Evolutionary conservation across 2,113 vertebrate genomes (phyloP), one percentile per base, ranked within the genome.

Genomic region (Brachypodius melanocephalos): DNA sequence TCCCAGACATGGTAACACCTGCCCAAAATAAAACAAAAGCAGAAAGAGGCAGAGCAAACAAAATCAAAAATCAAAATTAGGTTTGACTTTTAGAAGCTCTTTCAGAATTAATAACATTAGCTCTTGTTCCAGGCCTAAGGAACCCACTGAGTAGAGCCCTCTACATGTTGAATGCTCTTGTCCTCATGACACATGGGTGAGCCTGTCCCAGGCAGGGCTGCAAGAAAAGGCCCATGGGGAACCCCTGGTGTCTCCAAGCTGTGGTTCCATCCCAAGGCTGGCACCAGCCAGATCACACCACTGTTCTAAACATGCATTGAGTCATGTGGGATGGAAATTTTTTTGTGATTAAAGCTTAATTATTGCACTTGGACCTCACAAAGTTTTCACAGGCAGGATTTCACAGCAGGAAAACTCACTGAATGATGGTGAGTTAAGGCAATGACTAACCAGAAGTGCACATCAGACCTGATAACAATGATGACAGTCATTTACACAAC

Each of bases 121-220:
- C 24, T 21, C 9, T 46, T 54, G 52, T 10, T 40, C 16, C 73
- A 72, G 92, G 59, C 17, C 45, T 29, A 75, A 57, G 4, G 1
- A 75, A 66, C 29, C 14, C 49, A 7, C 17, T 12, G 25, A 15
- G 20, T 7, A 83, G 17, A 76, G 28, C 15, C 34, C 54, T 54
- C 22, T 12, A 12, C 12, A 17, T 2, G 3, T 12, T 0, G 0
- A 29, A 61, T 9, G 3, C 26, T 45, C 42, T 49, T 36, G 29
- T 25, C 31, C 38, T 43, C 36, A 11, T 0, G 0, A 26, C 52
- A 42, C 0, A 0, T 0, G 2, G 80, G 7, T 28, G 26, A 9
- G 40, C 8, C 52, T 46, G 14, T 51, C 54, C 75, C 45, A 36
- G 58, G 18, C 36, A 57, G 58, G 54, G 49, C 49, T 2, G 0